Percentiles rank a stretch among this genome's conserved stretches.
phyloP scores from a whole-genome alignment of 2,888 invertebrate species.

The Hirtodrosophila cameraria region DNA sequence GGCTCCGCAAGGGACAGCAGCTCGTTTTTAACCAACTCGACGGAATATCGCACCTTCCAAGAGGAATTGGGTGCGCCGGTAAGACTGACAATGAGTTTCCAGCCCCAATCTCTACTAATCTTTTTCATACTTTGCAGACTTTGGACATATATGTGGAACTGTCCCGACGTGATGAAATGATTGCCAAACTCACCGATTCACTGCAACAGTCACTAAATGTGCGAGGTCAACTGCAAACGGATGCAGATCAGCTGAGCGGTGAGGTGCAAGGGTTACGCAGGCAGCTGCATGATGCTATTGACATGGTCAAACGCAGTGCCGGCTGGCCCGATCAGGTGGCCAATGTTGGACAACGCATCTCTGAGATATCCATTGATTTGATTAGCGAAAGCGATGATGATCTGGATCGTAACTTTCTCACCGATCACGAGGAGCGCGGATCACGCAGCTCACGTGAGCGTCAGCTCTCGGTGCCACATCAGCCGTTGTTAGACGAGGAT shows the following conservation, averaged over 20 bases:
- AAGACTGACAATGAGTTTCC: conserved; percentile 25
- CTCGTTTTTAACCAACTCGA: conserved; percentile 84
- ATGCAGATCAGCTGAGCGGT: conserved; percentile 87
- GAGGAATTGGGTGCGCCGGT: conserved; percentile 90
- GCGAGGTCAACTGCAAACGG: conserved; percentile 86
- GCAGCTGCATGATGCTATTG: conserved; percentile 84
- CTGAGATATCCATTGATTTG: conserved; percentile 84
- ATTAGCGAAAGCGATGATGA: conserved; percentile 84
- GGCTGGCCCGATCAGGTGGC: conserved; percentile 80
- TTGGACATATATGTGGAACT: conserved; percentile 90
- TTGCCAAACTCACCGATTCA: conserved; percentile 89
- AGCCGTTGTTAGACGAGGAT: conserved; percentile 45
- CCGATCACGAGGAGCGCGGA: conserved; percentile 81
- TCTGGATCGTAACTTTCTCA: conserved; percentile 79
- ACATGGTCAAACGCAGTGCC: conserved; percentile 79
- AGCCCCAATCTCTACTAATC: neutral
- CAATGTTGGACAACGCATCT: conserved; percentile 82
- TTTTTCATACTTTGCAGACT: conserved; percentile 87
- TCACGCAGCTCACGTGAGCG: conserved; percentile 81
- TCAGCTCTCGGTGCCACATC: conserved; percentile 73
- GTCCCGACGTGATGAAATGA: conserved; percentile 88
- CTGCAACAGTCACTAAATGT: conserved; percentile 88
- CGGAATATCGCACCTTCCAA: conserved; percentile 89
- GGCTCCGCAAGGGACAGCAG: conserved; percentile 82
- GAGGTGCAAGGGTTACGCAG: conserved; percentile 86